A percentile compares a stretch with the other conserved stretches of the same genome.
These are phyloP conservation scores for Fragum fragum DNA, from an alignment of 2,888 invertebrate genomes.

Conservation along the genomic window DNA sequence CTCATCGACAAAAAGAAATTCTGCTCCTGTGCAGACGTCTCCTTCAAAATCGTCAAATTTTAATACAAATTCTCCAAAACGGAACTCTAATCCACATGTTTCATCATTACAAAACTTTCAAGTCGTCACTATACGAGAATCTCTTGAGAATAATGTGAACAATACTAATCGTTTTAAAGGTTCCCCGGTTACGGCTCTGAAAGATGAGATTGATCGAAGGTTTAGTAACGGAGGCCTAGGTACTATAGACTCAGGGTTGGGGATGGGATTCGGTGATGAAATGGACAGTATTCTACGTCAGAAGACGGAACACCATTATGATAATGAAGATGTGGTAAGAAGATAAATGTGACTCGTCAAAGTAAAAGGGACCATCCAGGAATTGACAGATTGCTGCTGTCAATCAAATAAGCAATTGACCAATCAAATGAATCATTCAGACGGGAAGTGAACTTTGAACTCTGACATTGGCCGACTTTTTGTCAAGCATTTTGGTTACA, in stretches of 20 bases:
- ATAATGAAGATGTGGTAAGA: conserved; percentile 68
- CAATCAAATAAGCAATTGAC: too few relatives aligned
- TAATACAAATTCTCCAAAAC: conserved; percentile 51
- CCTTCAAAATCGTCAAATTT: conserved; percentile 50
- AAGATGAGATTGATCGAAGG: conserved; percentile 84
- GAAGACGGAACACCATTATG: conserved; percentile 52
- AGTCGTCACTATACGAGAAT: conserved; percentile 77
- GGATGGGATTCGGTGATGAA: conserved; percentile 61
- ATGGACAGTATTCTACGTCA: conserved; percentile 54
- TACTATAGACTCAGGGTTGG: conserved; percentile 66
- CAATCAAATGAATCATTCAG: too few relatives aligned
- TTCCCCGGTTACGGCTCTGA: conserved; percentile 85
- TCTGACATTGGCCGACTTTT: too few relatives aligned
- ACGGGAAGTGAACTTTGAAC: too few relatives aligned
- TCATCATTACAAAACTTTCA: conserved; percentile 66
- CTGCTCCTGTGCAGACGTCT: conserved; percentile 67
- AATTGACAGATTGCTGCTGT: too few relatives aligned
- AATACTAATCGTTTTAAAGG: conserved; percentile 79
- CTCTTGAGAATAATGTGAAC: conserved; percentile 71
- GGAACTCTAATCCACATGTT: conserved; percentile 63
- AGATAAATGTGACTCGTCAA: too few relatives aligned
- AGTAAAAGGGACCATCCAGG: too few relatives aligned
- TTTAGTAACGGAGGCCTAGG: conserved; percentile 73
- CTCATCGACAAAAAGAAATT: conserved; percentile 71
- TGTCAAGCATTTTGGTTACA: too few relatives aligned